Evolutionary conservation across 2,797 vertebrate species (phyloP).

Genomic region (Poeciliopsis infans): DNA sequence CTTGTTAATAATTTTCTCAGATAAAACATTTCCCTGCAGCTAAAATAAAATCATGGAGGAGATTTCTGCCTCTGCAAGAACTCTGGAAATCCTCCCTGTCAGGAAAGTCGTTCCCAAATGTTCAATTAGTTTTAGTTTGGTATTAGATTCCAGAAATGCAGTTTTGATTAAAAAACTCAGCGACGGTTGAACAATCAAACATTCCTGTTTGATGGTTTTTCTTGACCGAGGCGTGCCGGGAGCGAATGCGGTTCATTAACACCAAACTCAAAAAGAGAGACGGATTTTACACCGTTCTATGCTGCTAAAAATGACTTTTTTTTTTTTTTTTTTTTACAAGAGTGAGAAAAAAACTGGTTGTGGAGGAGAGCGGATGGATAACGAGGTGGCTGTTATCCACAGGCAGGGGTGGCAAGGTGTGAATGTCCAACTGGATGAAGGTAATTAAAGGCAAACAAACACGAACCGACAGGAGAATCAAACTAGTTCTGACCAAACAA

Average conservation of each 20-base stretch:
- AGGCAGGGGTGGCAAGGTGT: not conserved
- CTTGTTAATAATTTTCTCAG: not conserved
- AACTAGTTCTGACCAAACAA: not conserved
- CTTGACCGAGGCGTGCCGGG: constrained; percentile 1
- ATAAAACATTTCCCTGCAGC: constrained; percentile 23
- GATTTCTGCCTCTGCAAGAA: constrained; percentile 14
- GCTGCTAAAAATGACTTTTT: not conserved
- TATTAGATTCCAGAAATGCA: constrained; percentile 13
- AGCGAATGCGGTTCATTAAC: constrained; percentile 3
- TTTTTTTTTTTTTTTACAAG: not conserved
- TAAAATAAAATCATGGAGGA: constrained; percentile 30
- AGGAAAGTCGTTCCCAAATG: constrained; percentile 37
- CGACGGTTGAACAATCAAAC: constrained; percentile 1
- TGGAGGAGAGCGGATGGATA: not conserved
- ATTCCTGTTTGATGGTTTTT: constrained; percentile 14
- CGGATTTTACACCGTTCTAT: constrained; percentile 5
- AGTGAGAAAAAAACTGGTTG: not conserved
- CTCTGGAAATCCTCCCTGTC: constrained; percentile 31
- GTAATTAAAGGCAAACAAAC: not conserved
- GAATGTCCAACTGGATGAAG: not conserved
- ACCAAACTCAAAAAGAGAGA: constrained; percentile 1
- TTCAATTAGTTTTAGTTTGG: constrained; percentile 45
- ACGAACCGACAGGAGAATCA: not conserved
- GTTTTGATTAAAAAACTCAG: constrained; percentile 12
- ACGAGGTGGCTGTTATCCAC: not conserved